Percentiles rank a stretch among this genome's conserved stretches.
Evolutionary conservation across 2,113 vertebrate genomes (phyloP).

Genomic region (Leucosticte australis): DNA sequence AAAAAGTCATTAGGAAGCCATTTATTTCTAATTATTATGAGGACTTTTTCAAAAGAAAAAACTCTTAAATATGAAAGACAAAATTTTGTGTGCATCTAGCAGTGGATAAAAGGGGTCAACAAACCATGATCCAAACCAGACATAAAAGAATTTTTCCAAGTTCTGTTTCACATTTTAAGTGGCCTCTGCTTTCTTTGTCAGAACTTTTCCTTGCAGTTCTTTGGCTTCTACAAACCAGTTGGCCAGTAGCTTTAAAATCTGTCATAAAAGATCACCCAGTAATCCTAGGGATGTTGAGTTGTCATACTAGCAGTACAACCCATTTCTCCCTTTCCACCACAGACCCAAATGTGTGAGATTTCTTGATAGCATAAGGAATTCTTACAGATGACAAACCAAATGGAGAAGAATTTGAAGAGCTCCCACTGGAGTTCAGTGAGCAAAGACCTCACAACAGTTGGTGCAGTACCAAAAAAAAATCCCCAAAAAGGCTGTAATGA

Average conservation of each 20-base stretch:
- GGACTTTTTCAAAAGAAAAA: conserved; percentile 1
- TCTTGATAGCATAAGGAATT: background rate
- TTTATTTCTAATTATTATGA: conserved; percentile 28
- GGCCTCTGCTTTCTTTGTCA: background rate
- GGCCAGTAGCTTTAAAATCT: background rate
- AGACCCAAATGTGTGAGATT: background rate
- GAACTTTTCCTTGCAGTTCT: background rate
- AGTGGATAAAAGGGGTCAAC: background rate
- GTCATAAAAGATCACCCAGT: background rate
- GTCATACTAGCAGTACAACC: background rate
- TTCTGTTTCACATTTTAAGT: background rate
- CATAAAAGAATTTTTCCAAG: background rate
- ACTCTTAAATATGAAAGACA: background rate
- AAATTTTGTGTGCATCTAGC: background rate
- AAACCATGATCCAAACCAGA: background rate
- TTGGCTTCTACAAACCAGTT: background rate
- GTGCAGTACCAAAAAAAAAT: background rate
- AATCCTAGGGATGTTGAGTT: background rate
- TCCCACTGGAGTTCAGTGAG: background rate
- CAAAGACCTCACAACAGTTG: background rate
- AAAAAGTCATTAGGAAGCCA: conserved; percentile 11
- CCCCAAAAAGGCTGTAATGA: background rate
- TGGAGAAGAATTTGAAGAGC: background rate
- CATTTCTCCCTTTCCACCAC: background rate
- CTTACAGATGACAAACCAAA: background rate